Base-by-base conservation (phyloP, 2,888 invertebrate species). In the Heliconius aoede region DNA sequence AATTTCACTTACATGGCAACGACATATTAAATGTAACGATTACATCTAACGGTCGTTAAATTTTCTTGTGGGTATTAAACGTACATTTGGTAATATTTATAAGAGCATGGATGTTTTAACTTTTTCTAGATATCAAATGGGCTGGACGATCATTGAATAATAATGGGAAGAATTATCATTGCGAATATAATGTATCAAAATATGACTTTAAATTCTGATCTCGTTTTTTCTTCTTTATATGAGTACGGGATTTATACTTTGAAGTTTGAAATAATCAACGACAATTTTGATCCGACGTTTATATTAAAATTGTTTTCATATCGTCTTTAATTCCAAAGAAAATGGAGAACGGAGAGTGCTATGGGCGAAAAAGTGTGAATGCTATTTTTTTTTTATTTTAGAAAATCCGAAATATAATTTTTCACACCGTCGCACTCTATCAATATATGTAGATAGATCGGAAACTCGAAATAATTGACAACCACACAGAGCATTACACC, bases 121-220 rank as follows among this genome's bases (percentile, higher is more conserved):
- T 65, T 36, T 65, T 65, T 65, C n/a, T 36, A 65, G 36, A 65
- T 65, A 65, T 28, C 32, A 65, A 36, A 65, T 65, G 65, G 65
- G 24, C 24, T 36, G 65, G 18, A 65, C 65, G 36, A 36, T 65
- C 65, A 64, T 64, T 32, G 36, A 65, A 65, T 36, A 36, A 36
- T 65, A 65, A 65, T 65, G 65, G 15, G 65, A 15, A 24, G 24
- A 36, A 65, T 65, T 65, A 36, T 24, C 65, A 64, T 64, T 64
- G 11, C 21, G 18, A 64, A 62, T 62, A 30, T 21, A n/a, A 32
- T 64, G n/a, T 32, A 64, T 36, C 65, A 40, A 36, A 64, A 36
- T 30, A 64, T n/a, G 30, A 64, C 32, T 64, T 32, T 11, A 64
- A 64, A 64, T 64, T 64, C 24, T 32, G n/a, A 36, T 32, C 36